A percentile compares a stretch with the other conserved stretches of the same genome.
Evolutionary conservation across 2,888 invertebrate species (phyloP).

Genomic region (Lamproptera curius): DNA sequence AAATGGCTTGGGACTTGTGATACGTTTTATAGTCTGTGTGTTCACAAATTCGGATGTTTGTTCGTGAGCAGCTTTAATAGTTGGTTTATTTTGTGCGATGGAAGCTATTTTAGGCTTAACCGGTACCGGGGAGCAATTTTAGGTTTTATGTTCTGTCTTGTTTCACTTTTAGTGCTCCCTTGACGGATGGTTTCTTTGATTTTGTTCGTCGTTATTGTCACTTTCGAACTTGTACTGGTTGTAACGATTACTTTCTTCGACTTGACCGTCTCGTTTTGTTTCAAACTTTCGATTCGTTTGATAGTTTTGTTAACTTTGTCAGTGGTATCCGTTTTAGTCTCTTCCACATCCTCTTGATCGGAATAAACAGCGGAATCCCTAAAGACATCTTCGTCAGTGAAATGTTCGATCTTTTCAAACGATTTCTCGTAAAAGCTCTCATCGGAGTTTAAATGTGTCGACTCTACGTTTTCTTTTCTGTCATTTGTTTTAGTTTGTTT

Average conservation of each 20-base stretch:
- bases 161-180: slow-evolving; percentile 29
- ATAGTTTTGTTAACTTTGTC: slow-evolving; percentile 39
- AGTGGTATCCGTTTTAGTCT: slow-evolving; percentile 37
- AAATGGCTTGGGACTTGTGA: slow-evolving; percentile 41
- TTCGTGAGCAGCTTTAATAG: slow-evolving; percentile 36
- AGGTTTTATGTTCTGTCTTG: slow-evolving; percentile 50
- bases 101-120: slow-evolving; percentile 74
- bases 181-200: slow-evolving; percentile 32
- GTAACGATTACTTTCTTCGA: slow-evolving; percentile 43
- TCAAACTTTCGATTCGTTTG: slow-evolving; percentile 50
- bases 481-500: slow-evolving; percentile 35
- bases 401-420: slow-evolving; percentile 85
- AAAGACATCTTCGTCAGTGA: slow-evolving; percentile 83
- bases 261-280: slow-evolving; percentile 51
- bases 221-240: slow-evolving; percentile 39
- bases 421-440: slow-evolving; percentile 88
- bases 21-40: slow-evolving; percentile 50
- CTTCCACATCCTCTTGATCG: slow-evolving; percentile 80
- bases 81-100: slow-evolving; percentile 34
- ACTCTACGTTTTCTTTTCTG: slow-evolving; percentile 31
- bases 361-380: slow-evolving; percentile 92
- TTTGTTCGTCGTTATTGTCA: slow-evolving; percentile 40
- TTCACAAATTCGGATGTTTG: slow-evolving; percentile 51
- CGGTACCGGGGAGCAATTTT: slow-evolving; percentile 82
- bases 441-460: slow-evolving; percentile 57